Base-by-base conservation (phyloP, 1,140 invertebrate species). In the Cherax quadricarinatus region DNA sequence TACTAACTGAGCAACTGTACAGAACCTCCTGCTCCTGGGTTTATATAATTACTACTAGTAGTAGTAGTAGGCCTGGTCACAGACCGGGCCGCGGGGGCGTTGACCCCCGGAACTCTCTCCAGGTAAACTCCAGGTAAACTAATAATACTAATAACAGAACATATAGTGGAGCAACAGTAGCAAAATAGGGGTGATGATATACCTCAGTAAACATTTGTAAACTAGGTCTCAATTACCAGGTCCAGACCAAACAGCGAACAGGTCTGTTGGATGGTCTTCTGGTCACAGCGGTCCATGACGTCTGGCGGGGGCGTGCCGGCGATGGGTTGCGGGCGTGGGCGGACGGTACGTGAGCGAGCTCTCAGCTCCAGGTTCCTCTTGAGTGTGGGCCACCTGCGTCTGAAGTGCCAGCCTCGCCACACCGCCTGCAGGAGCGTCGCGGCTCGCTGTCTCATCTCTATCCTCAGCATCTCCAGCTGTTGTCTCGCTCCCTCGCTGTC, bases 161-260 rank as follows among this genome's bases (percentile, higher is more conserved):
- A 41, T 41, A 41, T 2, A 41, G 2, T 41, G 30, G 2, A 2
- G 2, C 30, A 41, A 41, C 2, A 41, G 2, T 41, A 41, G 30
- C 30, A 41, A 41, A 41, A 41, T 2, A 41, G 30, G 30, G 2
- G 30, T 41, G 30, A 41, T 41, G 2, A 1, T 41, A 41, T 41
- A 0, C 30, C 30, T 41, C 30, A 41, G 30, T 41, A 41, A 41
- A 41, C 30, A 41, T 41, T 41, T 41, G 30, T 41, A 41, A 41
- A 41, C 30, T 41, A 41, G 30, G 30, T 41, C 30, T 86, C 70
- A 95, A 95, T 96, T 95, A 98, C 97, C 95, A 98, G 96, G 95
- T 98, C 98, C 49, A 98, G 95, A 6, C 98, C 98, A 94, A 98
- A 98, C 6, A 98, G 95, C 60, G 97, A 97, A 95, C 98, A 98